Conservation (phyloP, 2,113 vertebrate species). For the Bambusicola thoracicus region DNA sequence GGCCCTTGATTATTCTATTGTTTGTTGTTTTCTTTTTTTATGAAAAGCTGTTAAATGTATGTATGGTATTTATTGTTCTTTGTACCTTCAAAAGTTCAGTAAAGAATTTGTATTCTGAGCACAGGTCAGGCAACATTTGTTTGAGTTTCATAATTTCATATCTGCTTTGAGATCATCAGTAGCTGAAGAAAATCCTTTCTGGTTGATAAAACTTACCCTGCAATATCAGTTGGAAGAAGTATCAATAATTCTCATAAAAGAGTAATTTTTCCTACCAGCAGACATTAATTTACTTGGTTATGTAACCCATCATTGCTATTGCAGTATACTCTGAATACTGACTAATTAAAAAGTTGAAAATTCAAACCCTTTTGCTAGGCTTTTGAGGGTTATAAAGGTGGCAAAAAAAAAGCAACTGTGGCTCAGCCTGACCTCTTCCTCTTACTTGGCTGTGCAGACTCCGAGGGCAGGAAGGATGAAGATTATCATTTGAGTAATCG, state of each 20-base stretch:
- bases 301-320: neutral
- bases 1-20: neutral
- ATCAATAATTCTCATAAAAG: neutral
- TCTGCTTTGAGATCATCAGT: neutral
- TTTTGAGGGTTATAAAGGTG: neutral
- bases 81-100: neutral
- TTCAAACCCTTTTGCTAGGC: neutral
- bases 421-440: neutral
- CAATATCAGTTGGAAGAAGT: neutral
- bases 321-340: neutral
- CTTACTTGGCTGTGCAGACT: neutral
- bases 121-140: neutral
- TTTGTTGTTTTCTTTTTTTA: neutral
- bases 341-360: neutral
- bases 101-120: neutral
- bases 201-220: neutral
- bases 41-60: neutral
- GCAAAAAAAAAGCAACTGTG: neutral
- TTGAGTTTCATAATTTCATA: neutral
- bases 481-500: accelerated
- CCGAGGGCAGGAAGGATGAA: neutral
- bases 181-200: neutral
- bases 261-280: neutral
- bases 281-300: neutral
- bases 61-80: neutral